phyloP scores from a whole-genome alignment of 2,888 invertebrate genomes.

The Metacarcinus magister region DNA sequence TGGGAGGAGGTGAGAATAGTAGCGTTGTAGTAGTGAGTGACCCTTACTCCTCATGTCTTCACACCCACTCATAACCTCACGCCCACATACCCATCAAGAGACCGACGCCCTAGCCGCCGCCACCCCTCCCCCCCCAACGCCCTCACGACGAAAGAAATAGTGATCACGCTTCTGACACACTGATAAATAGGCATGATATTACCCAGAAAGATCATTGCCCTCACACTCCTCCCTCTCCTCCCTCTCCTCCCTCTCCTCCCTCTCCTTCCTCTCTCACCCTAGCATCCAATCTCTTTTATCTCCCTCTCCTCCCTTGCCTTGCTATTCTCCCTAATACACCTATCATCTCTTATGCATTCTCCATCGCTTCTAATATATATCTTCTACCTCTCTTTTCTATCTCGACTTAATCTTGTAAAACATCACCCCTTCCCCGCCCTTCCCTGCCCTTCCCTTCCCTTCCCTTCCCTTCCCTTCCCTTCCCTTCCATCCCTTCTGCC shows the following conservation, averaged over 20 bases:
- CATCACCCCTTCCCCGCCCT: not conserved
- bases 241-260: not conserved
- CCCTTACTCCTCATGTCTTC: not conserved
- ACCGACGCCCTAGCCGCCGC: not conserved
- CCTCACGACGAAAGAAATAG: constrained; percentile 37
- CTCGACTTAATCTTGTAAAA: not conserved
- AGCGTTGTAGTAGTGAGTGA: not conserved
- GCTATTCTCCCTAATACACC: not conserved
- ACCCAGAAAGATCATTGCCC: constrained; percentile 6
- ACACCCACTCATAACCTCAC: not conserved
- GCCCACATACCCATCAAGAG: not conserved
- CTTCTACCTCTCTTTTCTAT: not conserved
- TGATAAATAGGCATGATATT: constrained; percentile 36
- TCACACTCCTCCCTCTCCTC: not conserved
- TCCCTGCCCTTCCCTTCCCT: not conserved
- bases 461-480: not conserved
- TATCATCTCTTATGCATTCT: constrained; percentile 6
- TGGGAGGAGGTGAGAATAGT: not conserved
- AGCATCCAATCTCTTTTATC: not conserved
- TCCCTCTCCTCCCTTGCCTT: not conserved
- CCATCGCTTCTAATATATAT: not conserved
- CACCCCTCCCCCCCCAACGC: not conserved
- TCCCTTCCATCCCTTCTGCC: not conserved
- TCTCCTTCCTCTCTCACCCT: not conserved
- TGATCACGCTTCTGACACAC: constrained; percentile 36